phyloP scores from a whole-genome alignment of 2,888 invertebrate species.

The Phortica magna region DNA sequence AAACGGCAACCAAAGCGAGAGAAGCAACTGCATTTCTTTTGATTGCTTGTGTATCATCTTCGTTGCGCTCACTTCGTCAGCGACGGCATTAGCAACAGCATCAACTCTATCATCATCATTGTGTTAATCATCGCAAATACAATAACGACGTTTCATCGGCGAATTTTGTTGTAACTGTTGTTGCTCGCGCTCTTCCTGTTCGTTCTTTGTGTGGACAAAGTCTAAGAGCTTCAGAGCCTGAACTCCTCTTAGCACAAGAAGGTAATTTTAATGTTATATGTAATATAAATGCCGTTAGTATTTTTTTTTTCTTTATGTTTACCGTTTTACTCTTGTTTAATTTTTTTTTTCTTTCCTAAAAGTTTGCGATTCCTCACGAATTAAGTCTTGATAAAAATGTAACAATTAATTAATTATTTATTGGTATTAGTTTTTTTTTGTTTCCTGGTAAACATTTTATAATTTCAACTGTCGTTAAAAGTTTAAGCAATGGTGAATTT shows the following conservation, averaged over 20 bases:
- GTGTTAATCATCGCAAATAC: not conserved
- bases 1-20: conserved; percentile 40
- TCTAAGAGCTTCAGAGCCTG: not conserved
- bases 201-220: not conserved
- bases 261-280: conserved; percentile 66
- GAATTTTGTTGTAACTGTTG: conserved; percentile 29
- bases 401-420: no score
- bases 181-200: conserved; percentile 50
- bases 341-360: not conserved
- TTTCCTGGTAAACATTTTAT: no score
- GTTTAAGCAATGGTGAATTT: no score
- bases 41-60: conserved; percentile 72
- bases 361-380: no score
- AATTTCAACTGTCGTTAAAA: no score
- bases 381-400: no score
- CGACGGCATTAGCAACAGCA: conserved; percentile 52
- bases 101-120: conserved; percentile 45
- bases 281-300: conserved; percentile 65
- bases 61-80: conserved; percentile 43
- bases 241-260: conserved; percentile 48
- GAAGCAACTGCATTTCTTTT: conserved; percentile 64
- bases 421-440: no score
- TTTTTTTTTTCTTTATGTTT: conserved; percentile 53
- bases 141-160: not conserved
- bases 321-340: conserved; percentile 42